Evolutionary conservation across 2,888 invertebrate genomes (phyloP).

Genomic region (Sarcophaga subvicina): DNA sequence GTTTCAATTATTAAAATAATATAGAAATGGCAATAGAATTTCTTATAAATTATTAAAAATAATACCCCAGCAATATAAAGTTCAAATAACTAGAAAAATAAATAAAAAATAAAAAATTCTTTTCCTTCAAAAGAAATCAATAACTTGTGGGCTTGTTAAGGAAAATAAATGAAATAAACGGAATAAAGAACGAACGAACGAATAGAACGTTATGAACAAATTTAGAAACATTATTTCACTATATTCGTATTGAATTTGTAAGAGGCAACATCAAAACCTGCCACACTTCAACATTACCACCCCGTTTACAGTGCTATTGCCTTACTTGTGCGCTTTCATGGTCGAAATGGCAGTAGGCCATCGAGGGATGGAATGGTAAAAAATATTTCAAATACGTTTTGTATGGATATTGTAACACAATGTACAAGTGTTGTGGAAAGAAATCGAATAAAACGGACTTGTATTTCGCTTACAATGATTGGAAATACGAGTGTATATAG

Average conservation of each 20-base stretch:
- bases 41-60: constrained; percentile 3
- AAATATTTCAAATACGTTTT: not conserved
- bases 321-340: not conserved
- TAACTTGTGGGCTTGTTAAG: constrained; percentile 60
- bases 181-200: not conserved
- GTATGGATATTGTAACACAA: not conserved
- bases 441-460: not conserved
- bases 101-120: not conserved
- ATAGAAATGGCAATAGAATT: not conserved
- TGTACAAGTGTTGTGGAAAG: not conserved
- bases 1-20: not conserved
- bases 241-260: not conserved
- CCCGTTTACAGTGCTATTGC: not conserved
- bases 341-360: not conserved
- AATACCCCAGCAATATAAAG: not conserved
- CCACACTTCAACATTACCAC: not conserved
- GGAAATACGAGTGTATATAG: not conserved
- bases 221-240: constrained; percentile 22
- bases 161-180: constrained; percentile 10
- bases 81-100: constrained; percentile 15
- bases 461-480: not conserved
- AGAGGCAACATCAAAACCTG: not conserved
- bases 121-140: constrained; percentile 46
- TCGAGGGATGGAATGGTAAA: not conserved
- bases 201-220: not conserved